Conservation (phyloP, 2,888 invertebrate genomes). For the Drosophila hamatofila region DNA sequence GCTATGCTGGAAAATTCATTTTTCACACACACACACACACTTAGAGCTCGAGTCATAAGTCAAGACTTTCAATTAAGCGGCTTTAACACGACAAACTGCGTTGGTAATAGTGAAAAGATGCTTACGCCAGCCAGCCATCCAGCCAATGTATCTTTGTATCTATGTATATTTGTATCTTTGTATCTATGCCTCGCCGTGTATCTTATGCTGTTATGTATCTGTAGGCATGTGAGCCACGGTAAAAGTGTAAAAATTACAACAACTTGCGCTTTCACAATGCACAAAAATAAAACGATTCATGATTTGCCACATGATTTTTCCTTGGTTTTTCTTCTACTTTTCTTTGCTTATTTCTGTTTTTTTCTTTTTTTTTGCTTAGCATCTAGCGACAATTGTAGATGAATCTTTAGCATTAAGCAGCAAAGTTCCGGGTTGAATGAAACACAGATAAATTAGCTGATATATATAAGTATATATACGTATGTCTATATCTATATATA, state of each 20-base stretch:
- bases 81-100: constrained; percentile 60
- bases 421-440: constrained; percentile 76
- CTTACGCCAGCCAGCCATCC: constrained; percentile 55
- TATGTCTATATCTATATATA: not conserved
- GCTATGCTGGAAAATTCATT: constrained; percentile 51
- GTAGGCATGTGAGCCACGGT: constrained; percentile 40
- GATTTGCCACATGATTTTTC: constrained; percentile 45
- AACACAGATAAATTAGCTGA: constrained; percentile 27
- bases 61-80: constrained; percentile 80
- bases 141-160: constrained; percentile 34
- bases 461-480: not conserved
- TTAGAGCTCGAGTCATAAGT: constrained; percentile 67
- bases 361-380: not conserved
- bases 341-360: constrained; percentile 17
- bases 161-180: no score
- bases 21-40: constrained; percentile 40
- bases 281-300: constrained; percentile 25
- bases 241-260: constrained; percentile 76
- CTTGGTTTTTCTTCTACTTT: not conserved
- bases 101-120: constrained; percentile 69
- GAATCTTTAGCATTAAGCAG: constrained; percentile 31
- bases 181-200: not conserved
- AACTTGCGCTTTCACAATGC: constrained; percentile 76
- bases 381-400: constrained; percentile 45
- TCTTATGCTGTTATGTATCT: constrained; percentile 26